These are phyloP conservation scores for Cephonodes hylas DNA, from an alignment of 2,888 invertebrate species.

Conservation along the genomic window DNA sequence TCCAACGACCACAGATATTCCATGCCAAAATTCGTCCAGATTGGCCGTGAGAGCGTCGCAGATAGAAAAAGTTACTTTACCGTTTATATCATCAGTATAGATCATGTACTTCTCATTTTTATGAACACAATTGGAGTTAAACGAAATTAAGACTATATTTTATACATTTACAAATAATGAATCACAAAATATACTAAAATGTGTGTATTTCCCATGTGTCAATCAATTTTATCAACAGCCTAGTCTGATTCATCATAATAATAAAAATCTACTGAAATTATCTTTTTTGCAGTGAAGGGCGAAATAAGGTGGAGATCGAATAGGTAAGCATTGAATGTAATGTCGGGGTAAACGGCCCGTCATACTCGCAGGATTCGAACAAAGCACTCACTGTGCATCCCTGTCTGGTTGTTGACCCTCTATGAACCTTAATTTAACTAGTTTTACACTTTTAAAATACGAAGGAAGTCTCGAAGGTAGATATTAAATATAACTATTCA, in stretches of 20 bases:
- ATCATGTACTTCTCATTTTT: too few species aligned
- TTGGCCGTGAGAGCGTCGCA: too few species aligned
- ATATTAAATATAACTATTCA: neutral
- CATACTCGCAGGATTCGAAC: conserved; percentile 44
- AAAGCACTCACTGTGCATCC: conserved; percentile 54
- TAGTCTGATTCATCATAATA: too few species aligned
- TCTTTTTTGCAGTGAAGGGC: neutral
- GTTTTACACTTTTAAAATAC: neutral
- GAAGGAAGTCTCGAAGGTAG: neutral
- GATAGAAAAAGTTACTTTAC: too few species aligned
- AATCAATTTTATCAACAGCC: neutral
- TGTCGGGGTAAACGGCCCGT: conserved; percentile 62
- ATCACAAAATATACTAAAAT: too few species aligned
- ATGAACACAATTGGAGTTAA: too few species aligned
- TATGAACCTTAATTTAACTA: conserved; percentile 14
- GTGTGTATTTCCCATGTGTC: neutral
- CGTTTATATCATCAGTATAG: too few species aligned
- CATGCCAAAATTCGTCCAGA: too few species aligned
- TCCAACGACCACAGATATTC: too few species aligned
- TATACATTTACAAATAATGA: too few species aligned
- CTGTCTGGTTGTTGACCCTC: conserved; percentile 71
- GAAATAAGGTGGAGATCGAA: conserved; percentile 7
- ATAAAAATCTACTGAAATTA: too few species aligned
- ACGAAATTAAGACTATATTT: too few species aligned
- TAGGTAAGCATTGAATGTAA: conserved; percentile 9